phyloP scores from a whole-genome alignment of 2,113 vertebrate genomes.

The Pseudorectes ferrugineus region DNA sequence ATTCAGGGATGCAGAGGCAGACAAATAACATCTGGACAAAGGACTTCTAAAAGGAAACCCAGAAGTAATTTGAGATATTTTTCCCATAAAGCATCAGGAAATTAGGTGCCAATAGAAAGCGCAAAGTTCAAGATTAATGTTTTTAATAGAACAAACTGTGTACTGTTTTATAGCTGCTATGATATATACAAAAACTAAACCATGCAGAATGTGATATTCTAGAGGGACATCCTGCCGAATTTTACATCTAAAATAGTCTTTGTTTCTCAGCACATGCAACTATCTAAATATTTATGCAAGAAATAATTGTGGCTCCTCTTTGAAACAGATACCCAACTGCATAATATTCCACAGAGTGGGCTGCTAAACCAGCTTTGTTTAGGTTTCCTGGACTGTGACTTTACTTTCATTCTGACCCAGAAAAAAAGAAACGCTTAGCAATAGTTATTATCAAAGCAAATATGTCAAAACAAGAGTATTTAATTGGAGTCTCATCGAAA shows the following conservation, averaged over 20 bases:
- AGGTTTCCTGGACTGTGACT: slow-evolving; percentile 19
- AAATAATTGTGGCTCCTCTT: slow-evolving; percentile 19
- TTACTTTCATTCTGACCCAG: not conserved
- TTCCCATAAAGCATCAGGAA: not conserved
- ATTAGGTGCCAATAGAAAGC: not conserved
- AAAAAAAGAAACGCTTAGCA: not conserved
- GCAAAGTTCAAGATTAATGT: not conserved
- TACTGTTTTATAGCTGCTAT: not conserved
- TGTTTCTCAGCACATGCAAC: slow-evolving; percentile 32
- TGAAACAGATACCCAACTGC: slow-evolving; percentile 30
- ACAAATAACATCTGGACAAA: not conserved
- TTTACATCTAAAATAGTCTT: not conserved
- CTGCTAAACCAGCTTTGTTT: slow-evolving; percentile 48
- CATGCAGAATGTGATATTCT: not conserved
- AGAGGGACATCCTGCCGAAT: not conserved
- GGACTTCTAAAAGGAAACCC: not conserved
- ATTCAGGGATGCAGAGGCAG: not conserved
- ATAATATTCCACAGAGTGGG: not conserved
- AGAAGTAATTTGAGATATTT: not conserved
- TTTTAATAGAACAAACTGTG: not conserved
- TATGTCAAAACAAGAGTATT: slow-evolving; percentile 29
- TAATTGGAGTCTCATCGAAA: slow-evolving; percentile 15
- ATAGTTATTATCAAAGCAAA: not conserved
- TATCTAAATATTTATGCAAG: slow-evolving; percentile 58
- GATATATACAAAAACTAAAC: not conserved